phyloP scores from a whole-genome alignment of 2,797 vertebrate species.

The Lycodopsis pacificus region DNA sequence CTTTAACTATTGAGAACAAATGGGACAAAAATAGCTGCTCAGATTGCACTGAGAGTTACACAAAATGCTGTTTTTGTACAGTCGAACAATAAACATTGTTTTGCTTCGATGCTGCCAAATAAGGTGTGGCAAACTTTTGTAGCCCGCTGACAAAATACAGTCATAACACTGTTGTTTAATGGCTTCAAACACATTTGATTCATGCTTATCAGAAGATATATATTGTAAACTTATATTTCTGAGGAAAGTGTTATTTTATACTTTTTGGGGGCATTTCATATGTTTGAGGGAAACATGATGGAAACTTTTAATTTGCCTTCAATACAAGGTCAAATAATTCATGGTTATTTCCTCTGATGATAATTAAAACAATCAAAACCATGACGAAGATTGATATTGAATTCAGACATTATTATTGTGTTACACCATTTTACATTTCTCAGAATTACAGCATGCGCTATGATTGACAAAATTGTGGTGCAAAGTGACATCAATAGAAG shows the following conservation, averaged over 20 bases:
- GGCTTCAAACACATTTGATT: background rate
- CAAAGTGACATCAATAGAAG: background rate
- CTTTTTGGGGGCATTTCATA: background rate
- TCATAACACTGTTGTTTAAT: background rate
- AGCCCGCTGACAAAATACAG: background rate
- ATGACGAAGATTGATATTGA: background rate
- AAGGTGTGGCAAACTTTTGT: background rate
- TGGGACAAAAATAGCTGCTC: background rate
- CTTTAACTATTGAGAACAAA: conserved; percentile 17
- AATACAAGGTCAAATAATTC: background rate
- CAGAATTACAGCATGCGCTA: background rate
- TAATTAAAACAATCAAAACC: background rate
- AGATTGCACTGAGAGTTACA: background rate
- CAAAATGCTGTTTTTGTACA: background rate
- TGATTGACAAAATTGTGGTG: background rate
- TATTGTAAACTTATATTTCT: background rate
- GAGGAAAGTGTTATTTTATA: background rate
- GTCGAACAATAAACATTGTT: background rate
- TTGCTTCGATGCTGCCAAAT: background rate
- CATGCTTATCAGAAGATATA: background rate
- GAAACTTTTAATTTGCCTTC: background rate
- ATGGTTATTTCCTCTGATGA: background rate
- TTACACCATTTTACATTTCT: background rate
- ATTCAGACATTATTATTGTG: background rate
- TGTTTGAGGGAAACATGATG: background rate